Evolutionary conservation across 2,888 invertebrate genomes (phyloP), one percentile per base, ranked within the genome.

Genomic region (Andrena bicolor): DNA sequence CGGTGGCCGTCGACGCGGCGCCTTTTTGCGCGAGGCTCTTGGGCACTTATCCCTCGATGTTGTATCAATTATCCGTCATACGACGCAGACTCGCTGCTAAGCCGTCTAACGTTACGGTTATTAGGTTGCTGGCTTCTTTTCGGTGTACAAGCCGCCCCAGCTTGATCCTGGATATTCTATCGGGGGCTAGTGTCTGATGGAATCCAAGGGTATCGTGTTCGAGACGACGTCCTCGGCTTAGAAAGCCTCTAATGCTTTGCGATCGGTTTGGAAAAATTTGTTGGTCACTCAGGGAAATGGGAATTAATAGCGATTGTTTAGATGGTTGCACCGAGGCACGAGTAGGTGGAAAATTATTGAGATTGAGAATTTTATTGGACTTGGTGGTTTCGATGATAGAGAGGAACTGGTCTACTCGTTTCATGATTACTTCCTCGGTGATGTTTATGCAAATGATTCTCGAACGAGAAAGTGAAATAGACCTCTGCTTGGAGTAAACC

Each of bases 201-300:
- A 78, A 80, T 80, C 56, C 35, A 66, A 66, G 35, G 66, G 68
- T 63, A 79, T 80, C 79, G 56, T 3, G 41, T 78, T 80, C 41
- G 26, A 64, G 65, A 13, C 49, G 51, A 20, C 0, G 41, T 69
- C 69, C 69, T 69, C 35, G 58, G 35, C 35, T 58, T 41, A 58
- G 69, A 69, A 58, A 69, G 13, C 23, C 41, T 41, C 13, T 10
- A 48, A 49, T 3, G 3, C 28, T 30, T 60, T 16, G 60, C 41
- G 16, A 41, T 16, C 41, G 1, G 4, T 16, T 16, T 41, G 16
- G 16, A 16, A 4, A 16, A 41, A 16, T 41, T 41, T 16, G 4
- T 16, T 16, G 5, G 5, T 41, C 41, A 41, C 41, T 1, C 41
- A 4, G 1, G 3, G 5, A 41, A 41, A 41, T 16, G 4, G 0